A percentile compares a stretch with the other conserved stretches of the same genome.
These are phyloP conservation scores for Conopomorpha cramerella DNA, from an alignment of 1,140 invertebrate species.

Conservation along the genomic window DNA sequence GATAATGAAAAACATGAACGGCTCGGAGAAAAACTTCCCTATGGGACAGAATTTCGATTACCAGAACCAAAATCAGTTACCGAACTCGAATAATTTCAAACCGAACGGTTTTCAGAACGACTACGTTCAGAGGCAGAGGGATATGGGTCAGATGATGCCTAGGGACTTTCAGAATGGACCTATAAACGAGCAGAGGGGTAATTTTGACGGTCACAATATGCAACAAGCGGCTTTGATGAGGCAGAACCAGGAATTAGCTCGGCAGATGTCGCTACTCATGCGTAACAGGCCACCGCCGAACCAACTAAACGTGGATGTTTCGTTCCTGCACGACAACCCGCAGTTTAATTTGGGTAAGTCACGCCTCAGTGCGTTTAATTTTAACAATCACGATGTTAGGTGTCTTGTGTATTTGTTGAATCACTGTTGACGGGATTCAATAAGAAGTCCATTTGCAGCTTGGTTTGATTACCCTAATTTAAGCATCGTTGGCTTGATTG, in stretches of 20 bases:
- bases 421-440: too few species aligned
- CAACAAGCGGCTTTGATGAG: slow-evolving; percentile 28
- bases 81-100: slow-evolving; percentile 24
- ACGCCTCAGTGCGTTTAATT: too few species aligned
- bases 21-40: slow-evolving; percentile 11
- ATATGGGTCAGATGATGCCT: slow-evolving; percentile 23
- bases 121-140: slow-evolving; percentile 29
- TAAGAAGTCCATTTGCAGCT: too few species aligned
- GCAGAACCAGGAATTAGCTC: slow-evolving; percentile 37
- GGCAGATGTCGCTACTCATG: slow-evolving; percentile 42
- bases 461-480: too few species aligned
- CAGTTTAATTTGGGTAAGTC: slow-evolving; percentile 43
- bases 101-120: slow-evolving; percentile 40
- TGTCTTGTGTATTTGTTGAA: too few species aligned
- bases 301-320: slow-evolving; percentile 42
- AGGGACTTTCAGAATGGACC: slow-evolving; percentile 27
- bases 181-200: slow-evolving; percentile 20
- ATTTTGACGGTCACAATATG: slow-evolving; percentile 27
- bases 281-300: slow-evolving; percentile 38
- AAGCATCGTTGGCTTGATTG: too few species aligned
- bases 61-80: slow-evolving; percentile 16
- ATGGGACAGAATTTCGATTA: slow-evolving; percentile 32
- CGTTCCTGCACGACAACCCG: slow-evolving; percentile 40
- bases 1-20: slow-evolving; percentile 22
- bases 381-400: too few species aligned